Evolutionary conservation across 2,797 vertebrate species (phyloP).

Genomic region (Diplodus sargus): DNA sequence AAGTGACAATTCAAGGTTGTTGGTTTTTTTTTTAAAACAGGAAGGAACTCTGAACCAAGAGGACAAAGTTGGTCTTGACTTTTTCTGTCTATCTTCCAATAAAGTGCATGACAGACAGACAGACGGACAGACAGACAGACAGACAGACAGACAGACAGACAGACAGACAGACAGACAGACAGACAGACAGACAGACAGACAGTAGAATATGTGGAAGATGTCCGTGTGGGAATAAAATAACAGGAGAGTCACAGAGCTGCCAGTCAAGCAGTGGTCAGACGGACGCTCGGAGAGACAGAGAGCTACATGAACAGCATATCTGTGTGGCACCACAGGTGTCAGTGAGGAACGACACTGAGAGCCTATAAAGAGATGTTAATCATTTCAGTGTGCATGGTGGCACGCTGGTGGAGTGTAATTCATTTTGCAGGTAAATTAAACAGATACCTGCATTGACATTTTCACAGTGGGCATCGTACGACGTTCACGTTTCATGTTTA

Average conservation of each 20-base stretch:
- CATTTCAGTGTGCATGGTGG: neutral
- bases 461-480: too few relatives aligned
- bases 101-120: conserved; percentile 23
- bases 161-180: conserved; percentile 24
- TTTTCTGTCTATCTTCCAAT: conserved; percentile 22
- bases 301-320: neutral
- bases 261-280: conserved; percentile 29
- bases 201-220: neutral
- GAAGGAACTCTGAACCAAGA: conserved; percentile 19
- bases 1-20: neutral
- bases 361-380: neutral
- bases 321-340: neutral
- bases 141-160: conserved; percentile 22
- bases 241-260: conserved; percentile 24
- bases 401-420: too few relatives aligned
- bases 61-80: conserved; percentile 9
- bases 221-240: conserved; percentile 27
- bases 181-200: conserved; percentile 22
- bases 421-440: neutral
- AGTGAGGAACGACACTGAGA: conserved; percentile 1
- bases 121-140: conserved; percentile 20
- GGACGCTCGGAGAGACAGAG: conserved; percentile 1
- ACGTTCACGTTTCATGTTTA: too few relatives aligned
- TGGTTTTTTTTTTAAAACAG: too few relatives aligned
- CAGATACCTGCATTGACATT: too few relatives aligned